Base-by-base conservation (phyloP, 2,113 vertebrate species). In the Rutilus rutilus region DNA sequence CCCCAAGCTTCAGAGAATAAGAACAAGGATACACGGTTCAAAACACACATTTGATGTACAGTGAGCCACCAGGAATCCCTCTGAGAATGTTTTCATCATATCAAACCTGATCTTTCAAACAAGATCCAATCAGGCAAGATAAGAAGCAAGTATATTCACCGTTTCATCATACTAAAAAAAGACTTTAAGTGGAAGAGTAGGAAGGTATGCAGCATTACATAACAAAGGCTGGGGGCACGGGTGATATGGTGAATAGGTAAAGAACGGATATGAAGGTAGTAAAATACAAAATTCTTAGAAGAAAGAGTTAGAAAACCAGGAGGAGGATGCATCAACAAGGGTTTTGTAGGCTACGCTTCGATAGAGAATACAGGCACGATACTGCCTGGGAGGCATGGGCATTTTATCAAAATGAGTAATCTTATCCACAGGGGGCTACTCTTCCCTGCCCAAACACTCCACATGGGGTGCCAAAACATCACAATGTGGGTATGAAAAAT, bases 401-500 rank as follows among this genome's bases (percentile, higher is more conserved):
- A 65, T 45, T 50, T 82, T 71, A 82, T 71, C 64, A 52, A 64
- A 71, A 71, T 71, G 27, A 82, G 80, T 69, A 71, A 71, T 71
- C 64, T 57, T 52, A 69, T 52, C 39, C 59, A 67, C 57, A 79
- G 77, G 77, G 30, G 57, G 7, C 21, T 30, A 27, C 59, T 64
- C 36, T 25, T 50, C 62, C 42, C 60, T 45, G 7, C 62, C 30
- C 27, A 71, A 82, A 54, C 45, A 50, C 42, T 67, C 64, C 80
- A n/a, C 78, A 50, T 14, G 25, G 76, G 25, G 62, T 67, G 79
- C 39, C 39, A 50, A 67, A 36, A 65, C 39, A 47, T 65, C 79
- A 81, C 36, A 33, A 19, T 67, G 60, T 81, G 78, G 45, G 39
- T 23, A 65, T 64, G 59, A 81, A 65, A 47, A 47, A 60, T 78